Base-by-base conservation (phyloP, 2,113 vertebrate species). In the Alectura lathami region DNA sequence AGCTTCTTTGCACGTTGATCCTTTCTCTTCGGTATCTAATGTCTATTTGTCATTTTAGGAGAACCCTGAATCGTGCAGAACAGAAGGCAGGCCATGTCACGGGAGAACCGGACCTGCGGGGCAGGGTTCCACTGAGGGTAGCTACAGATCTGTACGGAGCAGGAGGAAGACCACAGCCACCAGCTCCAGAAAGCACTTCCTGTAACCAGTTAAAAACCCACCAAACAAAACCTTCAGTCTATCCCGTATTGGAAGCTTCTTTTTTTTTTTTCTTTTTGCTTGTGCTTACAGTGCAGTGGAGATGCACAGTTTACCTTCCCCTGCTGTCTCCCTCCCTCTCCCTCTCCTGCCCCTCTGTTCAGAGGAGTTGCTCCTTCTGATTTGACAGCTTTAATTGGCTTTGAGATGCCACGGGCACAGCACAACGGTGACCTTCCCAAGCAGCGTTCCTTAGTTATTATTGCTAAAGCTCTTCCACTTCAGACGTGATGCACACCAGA, bases 11-110 rank as follows among this genome's bases (percentile, higher is more conserved):
- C 84, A 76, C 30, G 51, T 51, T 32, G 63, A 20, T 5, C 6
- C 93, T 92, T 96, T 89, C 36, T 75, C 77, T 94, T 96, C 32
- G 78, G 43, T 87, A 79, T 42, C 43, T 88, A 74, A 88, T 74
- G 24, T 16, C 62, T 42, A 26, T 76, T 59, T 92, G n/a, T 64
- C 56, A 73, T 27, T 67, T 67, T 56, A 92, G 57, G 53, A 81
- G 94, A 93, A 72, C 5, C 3, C 20, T 40, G 84, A 53, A 79
- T 70, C 81, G 67, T 83, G 57, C 67, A 85, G 84, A 86, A 36
- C 11, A 66, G 30, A 75, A 87, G 29, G 48, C 48, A 80, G 38
- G 10, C n/a, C 23, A 2, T n/a, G 32, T 80, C 68, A 57, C 12
- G 21, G 54, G 78, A 77, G 45, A 78, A 62, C 27, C 17, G 77